Conservation (phyloP, 2,888 invertebrate genomes). For the Caenorhabditis macrosperma region DNA sequence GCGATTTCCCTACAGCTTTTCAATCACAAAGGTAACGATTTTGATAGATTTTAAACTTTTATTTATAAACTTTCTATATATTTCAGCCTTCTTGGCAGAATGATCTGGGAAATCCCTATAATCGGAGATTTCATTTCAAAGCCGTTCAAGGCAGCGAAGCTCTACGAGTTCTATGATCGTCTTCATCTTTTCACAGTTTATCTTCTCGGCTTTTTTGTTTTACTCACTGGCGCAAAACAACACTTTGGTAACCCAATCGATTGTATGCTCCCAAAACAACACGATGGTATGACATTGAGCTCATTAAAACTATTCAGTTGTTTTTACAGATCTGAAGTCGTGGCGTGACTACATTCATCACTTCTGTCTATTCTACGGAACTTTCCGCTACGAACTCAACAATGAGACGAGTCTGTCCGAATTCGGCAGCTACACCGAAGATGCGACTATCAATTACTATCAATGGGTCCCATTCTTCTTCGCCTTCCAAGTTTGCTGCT, state of each 20-base stretch:
- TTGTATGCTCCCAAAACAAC: slow-evolving; percentile 55
- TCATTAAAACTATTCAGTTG: not conserved
- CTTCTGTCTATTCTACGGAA: slow-evolving; percentile 61
- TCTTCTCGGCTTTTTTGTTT: slow-evolving; percentile 46
- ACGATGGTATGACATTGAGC: slow-evolving; percentile 35
- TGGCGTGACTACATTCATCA: slow-evolving; percentile 56
- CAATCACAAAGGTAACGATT: not conserved
- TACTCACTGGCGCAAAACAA: slow-evolving; percentile 57
- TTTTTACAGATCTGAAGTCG: slow-evolving; percentile 46
- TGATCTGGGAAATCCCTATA: slow-evolving; percentile 56
- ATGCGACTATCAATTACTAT: slow-evolving; percentile 46
- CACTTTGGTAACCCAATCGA: slow-evolving; percentile 65
- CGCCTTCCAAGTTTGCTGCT: slow-evolving; percentile 57
- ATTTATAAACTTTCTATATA: no score
- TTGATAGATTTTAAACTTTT: not conserved
- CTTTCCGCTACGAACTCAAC: slow-evolving; percentile 40
- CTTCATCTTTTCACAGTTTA: slow-evolving; percentile 53
- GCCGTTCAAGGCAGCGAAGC: slow-evolving; percentile 43
- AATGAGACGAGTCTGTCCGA: slow-evolving; percentile 7
- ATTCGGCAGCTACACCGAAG: slow-evolving; percentile 29
- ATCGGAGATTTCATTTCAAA: slow-evolving; percentile 49
- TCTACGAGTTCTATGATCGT: slow-evolving; percentile 56
- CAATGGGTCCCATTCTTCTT: slow-evolving; percentile 65
- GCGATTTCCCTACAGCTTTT: not conserved
- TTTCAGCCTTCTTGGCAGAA: slow-evolving; percentile 13